Conservation (phyloP, 2,113 vertebrate species). For the Ceyx cyanopectus region DNA sequence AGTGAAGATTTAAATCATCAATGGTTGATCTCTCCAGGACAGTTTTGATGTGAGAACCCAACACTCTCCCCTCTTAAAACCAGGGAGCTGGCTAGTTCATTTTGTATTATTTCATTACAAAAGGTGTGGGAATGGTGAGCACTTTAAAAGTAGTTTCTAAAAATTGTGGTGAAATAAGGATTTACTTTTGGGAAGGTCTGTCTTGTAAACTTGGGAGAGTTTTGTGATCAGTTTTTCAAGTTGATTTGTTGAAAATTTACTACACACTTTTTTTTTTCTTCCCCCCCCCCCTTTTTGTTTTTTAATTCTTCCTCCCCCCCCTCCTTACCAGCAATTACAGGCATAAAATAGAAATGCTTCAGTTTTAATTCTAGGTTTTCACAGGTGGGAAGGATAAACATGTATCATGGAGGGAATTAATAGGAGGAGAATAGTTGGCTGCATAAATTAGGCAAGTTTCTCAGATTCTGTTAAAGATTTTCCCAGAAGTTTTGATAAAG, state of each 20-base stretch:
- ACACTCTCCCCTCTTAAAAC: not conserved
- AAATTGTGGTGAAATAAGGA: not conserved
- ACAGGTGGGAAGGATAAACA: conserved; percentile 5
- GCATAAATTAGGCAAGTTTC: conserved; percentile 41
- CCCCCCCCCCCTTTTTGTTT: no score
- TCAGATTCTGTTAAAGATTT: conserved; percentile 44
- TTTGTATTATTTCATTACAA: not conserved
- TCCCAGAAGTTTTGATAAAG: conserved; percentile 41
- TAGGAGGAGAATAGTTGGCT: not conserved
- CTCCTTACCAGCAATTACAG: not conserved
- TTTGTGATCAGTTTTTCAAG: not conserved
- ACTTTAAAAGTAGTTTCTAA: not conserved
- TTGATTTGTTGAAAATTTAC: not conserved
- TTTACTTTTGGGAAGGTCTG: not conserved
- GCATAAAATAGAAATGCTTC: conserved; percentile 4
- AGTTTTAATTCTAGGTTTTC: conserved; percentile 47
- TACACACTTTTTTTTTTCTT: not conserved
- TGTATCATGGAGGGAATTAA: not conserved
- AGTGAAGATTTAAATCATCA: conserved; percentile 77
- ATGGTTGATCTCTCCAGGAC: conserved; percentile 55
- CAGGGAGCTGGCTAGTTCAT: not conserved
- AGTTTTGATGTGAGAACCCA: conserved; percentile 40
- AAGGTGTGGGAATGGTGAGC: not conserved
- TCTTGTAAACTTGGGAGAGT: not conserved
- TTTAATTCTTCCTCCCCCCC: no score